Base-by-base conservation (phyloP, 1,140 invertebrate species). In the Drosophila sp. region DNA sequence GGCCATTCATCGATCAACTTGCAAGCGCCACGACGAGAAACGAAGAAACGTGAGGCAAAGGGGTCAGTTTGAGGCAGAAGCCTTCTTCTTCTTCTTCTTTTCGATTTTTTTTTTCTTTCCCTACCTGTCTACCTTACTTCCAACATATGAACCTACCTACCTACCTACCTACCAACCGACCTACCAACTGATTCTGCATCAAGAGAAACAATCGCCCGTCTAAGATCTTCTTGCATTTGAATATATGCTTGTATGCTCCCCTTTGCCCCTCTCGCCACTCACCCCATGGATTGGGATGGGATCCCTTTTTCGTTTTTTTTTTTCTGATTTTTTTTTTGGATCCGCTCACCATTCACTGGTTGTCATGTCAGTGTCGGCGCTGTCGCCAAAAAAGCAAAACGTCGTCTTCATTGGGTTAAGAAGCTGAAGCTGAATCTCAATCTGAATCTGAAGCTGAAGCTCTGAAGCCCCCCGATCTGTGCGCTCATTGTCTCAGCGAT, bases 1-100 rank as follows among this genome's bases (percentile, higher is more conserved):
- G 84, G 72, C 83, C 83, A 87, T 87, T 87, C 83, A 87, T 87
- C 83, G 83, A 87, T 87, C 83, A 87, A 89, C 72, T 89, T 89
- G 83, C 80, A 89, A 89, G 84, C 84, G 83, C 83, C 84, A 87
- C 84, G 83, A 79, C 82, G 76, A 86, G 82, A 77, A 66, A 77
- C 76, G 74, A 60, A 50, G 74, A 76, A 87, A 87, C 82, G 83
- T 79, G 82, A 86, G 82, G 82, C 79, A 73, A 32, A 8, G 11
- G 25, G 50, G 27, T 8, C 29, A 55, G 50, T 10, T 30, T 6
- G 10, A 38, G 56, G 17, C 56, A 58, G 32, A 58, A 58, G 56
- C 55, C 55, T 57, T 23, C n/a, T 35, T 58, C 56, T 57, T 8
- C 33, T 8, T 35, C 17, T 17, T 17, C 17, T 17, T 17, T 17